Conservation (phyloP, 2,888 invertebrate species). For the Cephalotes varians region DNA sequence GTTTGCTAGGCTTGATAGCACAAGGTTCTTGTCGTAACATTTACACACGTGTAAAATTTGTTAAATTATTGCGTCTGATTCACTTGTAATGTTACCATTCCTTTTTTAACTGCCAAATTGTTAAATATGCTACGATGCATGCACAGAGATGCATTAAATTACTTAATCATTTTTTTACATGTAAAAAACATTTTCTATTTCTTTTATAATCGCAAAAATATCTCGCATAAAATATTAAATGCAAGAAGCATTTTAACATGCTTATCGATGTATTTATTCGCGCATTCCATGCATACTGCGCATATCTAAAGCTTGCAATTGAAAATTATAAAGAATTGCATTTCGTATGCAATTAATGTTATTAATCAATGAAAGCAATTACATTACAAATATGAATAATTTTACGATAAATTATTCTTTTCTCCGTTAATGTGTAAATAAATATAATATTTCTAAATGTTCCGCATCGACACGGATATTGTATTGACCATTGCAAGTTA, state of each 20-base stretch:
- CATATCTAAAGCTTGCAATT: not conserved
- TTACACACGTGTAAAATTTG: not conserved
- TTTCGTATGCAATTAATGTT: constrained; percentile 16
- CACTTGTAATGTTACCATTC: constrained; percentile 62
- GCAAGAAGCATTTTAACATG: constrained; percentile 3
- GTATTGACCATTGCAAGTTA: constrained; percentile 14
- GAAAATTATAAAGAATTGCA: constrained; percentile 8
- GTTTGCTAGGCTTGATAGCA: not conserved
- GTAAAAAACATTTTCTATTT: not conserved
- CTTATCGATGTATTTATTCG: not conserved
- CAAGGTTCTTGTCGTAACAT: not conserved
- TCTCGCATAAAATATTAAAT: not conserved
- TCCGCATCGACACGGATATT: not conserved
- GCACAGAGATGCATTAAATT: constrained; percentile 13
- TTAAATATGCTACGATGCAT: constrained; percentile 26
- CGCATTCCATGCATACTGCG: not conserved
- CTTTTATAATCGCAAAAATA: not conserved
- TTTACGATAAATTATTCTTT: not conserved
- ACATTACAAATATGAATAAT: constrained; percentile 2
- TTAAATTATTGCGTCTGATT: not conserved
- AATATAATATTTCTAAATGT: not conserved
- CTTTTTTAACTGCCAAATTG: constrained; percentile 66
- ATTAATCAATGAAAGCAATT: constrained; percentile 19
- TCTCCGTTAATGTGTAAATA: constrained; percentile 6
- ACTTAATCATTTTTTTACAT: not conserved